Percentiles rank a stretch among this genome's conserved stretches.
These are phyloP conservation scores for Trissolcus japonicus DNA, from an alignment of 2,888 invertebrate species.

Conservation along the genomic window DNA sequence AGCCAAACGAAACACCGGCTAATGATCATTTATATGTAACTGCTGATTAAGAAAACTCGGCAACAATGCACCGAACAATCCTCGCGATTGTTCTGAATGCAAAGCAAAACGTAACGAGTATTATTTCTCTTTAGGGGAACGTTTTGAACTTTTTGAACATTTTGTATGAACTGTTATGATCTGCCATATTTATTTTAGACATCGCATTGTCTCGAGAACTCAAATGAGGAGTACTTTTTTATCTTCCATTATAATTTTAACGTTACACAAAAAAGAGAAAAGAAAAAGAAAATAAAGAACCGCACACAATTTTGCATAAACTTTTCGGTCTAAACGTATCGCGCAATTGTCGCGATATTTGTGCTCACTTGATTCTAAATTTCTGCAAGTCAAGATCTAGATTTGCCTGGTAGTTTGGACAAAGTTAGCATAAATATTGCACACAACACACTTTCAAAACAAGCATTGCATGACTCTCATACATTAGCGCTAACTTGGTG, in stretches of 20 bases:
- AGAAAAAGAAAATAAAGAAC: not conserved
- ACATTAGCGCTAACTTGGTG: not conserved
- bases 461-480: constrained; percentile 1
- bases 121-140: constrained; percentile 2
- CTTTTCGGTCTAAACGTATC: not conserved
- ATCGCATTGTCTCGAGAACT: too few species aligned
- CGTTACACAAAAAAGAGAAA: not conserved
- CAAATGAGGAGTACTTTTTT: too few species aligned
- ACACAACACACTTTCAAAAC: constrained; percentile 1
- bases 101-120: constrained; percentile 13
- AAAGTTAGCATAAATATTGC: constrained; percentile 9
- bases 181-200: too few species aligned
- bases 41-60: constrained; percentile 15
- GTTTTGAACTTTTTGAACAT: too few species aligned
- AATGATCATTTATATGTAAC: constrained; percentile 19
- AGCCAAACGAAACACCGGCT: constrained; percentile 1
- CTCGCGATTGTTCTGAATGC: constrained; percentile 14
- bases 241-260: too few species aligned
- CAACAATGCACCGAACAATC: constrained; percentile 5
- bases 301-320: not conserved
- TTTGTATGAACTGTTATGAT: too few species aligned
- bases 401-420: not conserved
- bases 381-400: not conserved
- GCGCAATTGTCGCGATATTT: not conserved
- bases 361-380: not conserved